Evolutionary conservation across 1,140 invertebrate species (phyloP), one percentile per base, ranked within the genome.

Genomic region (Drosophila auraria): DNA sequence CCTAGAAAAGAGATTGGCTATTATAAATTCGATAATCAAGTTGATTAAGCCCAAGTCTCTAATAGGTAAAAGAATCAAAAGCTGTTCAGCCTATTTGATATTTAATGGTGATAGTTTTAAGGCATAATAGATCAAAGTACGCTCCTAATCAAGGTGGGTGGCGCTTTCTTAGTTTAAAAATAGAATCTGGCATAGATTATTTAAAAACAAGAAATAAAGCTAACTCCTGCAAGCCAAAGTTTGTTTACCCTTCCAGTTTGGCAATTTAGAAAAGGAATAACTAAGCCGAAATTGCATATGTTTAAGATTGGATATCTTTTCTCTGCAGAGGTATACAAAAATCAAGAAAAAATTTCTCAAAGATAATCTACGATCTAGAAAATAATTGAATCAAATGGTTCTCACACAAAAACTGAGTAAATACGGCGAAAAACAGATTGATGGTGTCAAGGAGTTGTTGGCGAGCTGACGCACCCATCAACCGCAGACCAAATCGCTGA

Each of bases 371-470:
- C 15, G 63, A 83, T 73, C 60, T 50, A 62, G 59, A 45, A 27
- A 56, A 83, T 69, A 72, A 87, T 66, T 81, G 47, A 30, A 72
- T 78, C 69, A 62, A 81, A 69, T 74, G 65, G 69, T 89, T 81
- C 73, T 66, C 80, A 66, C 62, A 80, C 80, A 63, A 38, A 78
- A 50, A 49, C 57, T 44, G 23, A 50, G 27, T 38, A 59, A 63
- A 54, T 27, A 58, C 25, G 27, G 25, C 30, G 27, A 30, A 78
- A 89, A 89, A 78, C 84, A 87, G 81, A 87, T 87, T 89, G 84
- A 78, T 72, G 69, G 78, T 84, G 86, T 87, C 84, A 89, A 89
- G 76, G 61, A 74, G 54, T 60, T 82, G 76, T 60, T 82, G 76
- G 54, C 25, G 3, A 20, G n/a, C 50, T 45, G 47, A 56, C 62